phyloP scores from a whole-genome alignment of 2,888 invertebrate genomes.

The Epirrhoe tristata region DNA sequence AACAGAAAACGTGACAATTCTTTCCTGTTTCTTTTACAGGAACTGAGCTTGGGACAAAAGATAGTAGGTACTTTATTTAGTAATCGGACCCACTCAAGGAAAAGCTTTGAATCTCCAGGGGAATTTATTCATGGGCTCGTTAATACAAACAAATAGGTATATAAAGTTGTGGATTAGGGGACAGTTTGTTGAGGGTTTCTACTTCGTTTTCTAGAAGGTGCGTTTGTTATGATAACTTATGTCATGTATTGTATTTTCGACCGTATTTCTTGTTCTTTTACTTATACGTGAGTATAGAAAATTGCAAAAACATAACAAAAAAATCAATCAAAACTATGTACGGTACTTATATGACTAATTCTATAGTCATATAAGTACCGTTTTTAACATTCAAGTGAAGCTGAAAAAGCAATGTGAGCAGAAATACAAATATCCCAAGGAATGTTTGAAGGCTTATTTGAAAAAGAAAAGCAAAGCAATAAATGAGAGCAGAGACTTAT shows the following conservation, averaged over 20 bases:
- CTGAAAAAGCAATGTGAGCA: not conserved
- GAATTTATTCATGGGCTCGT: constrained; percentile 22
- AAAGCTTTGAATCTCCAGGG: constrained; percentile 29
- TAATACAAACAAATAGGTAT: constrained; percentile 12
- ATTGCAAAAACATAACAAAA: not conserved
- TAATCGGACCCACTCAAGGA: constrained; percentile 13
- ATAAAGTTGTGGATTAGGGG: constrained; percentile 17
- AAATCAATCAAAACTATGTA: not conserved
- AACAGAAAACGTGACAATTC: not conserved
- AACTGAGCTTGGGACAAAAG: not conserved
- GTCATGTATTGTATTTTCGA: no score
- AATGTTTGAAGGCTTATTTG: constrained; percentile 30
- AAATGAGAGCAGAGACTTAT: constrained; percentile 57
- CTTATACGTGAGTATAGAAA: not conserved
- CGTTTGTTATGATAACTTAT: not conserved
- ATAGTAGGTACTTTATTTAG: constrained; percentile 1
- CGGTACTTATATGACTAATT: no score
- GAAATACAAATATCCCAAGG: constrained; percentile 13
- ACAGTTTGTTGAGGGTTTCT: not conserved
- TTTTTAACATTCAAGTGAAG: constrained; percentile 1
- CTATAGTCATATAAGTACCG: no score
- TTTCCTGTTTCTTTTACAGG: not conserved
- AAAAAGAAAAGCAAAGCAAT: constrained; percentile 47
- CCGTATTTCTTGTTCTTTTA: not conserved
- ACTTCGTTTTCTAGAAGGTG: constrained; percentile 1